These are phyloP conservation scores for Zonotrichia leucophrys DNA, from an alignment of 2,113 vertebrate genomes.

Conservation along the genomic window DNA sequence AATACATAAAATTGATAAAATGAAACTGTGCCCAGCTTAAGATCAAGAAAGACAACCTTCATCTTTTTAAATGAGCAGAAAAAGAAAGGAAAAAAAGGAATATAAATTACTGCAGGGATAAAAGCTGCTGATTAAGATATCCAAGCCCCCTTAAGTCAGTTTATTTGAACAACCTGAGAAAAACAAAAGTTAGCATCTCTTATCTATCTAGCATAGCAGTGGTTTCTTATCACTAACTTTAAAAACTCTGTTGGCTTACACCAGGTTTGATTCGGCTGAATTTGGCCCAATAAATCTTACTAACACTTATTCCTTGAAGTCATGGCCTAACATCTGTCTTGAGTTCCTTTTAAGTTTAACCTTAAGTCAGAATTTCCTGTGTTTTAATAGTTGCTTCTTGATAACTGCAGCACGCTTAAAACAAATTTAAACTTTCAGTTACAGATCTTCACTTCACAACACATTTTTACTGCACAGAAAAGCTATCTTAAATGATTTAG, in stretches of 20 bases:
- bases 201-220: background rate
- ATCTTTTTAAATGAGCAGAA: background rate
- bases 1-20: background rate
- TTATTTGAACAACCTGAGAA: background rate
- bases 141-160: background rate
- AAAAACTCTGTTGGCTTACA: background rate
- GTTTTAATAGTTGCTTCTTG: conserved; percentile 2
- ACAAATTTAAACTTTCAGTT: background rate
- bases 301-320: conserved; percentile 41
- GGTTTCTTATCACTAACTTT: conserved; percentile 18
- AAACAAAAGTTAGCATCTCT: background rate
- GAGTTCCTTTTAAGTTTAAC: conserved; percentile 19
- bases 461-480: background rate
- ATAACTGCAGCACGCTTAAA: background rate
- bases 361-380: conserved; percentile 17
- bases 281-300: conserved; percentile 40
- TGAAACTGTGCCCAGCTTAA: background rate
- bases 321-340: background rate
- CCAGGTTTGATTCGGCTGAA: background rate
- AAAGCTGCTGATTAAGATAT: background rate
- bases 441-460: background rate
- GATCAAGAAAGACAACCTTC: background rate
- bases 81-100: background rate
- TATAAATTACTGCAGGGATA: background rate
- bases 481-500: background rate